Evolutionary conservation across 64 coral and sea anemone species (phyloP), one percentile per base, ranked within the genome.

Genomic region (Actinia tenebrosa): DNA sequence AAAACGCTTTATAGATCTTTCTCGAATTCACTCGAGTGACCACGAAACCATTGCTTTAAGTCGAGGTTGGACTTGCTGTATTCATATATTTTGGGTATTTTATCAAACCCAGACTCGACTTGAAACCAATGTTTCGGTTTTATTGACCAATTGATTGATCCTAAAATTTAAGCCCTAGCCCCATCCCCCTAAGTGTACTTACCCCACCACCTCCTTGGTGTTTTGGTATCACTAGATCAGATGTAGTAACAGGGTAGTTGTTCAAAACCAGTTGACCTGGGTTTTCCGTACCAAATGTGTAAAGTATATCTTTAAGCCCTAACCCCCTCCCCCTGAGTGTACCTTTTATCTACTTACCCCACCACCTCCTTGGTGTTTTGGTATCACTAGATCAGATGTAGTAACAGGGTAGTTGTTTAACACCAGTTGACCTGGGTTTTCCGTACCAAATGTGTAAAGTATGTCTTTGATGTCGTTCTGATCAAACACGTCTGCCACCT

Each of bases 371-470:
- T 96, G 94, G 17, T 89, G 84, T 8, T n/a, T 50, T 9, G 94
- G 94, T 72, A 96, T 64, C 7, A 89, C 77, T 1, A 96, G 71
- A 16, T 90, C 55, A 78, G 91, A 84, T 26, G 88, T 60, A 47
- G 80, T 44, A 26, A 56, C 86, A 1, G 94, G 94, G 58, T 85
- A 96, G 88, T 96, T 96, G 55, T 96, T 91, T 50, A 96, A 56
- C 23, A 96, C 94, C 7, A 91, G 44, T 7, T 84, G 75, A 17
- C 94, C 94, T 37, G 94, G 45, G 15, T 93, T 87, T 17, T 89
- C 89, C 53, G 86, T 89, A 7, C 94, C 94, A 61, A 96, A 96
- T 7, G 94, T 96, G 72, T 71, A 96, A 44, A 96, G 44, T 25
- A 96, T 71, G 52, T 96, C 94, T 10, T 87, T 59, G 8, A 93